Base-by-base conservation (phyloP, 2,888 invertebrate species). In the Creontiades dilutus region DNA sequence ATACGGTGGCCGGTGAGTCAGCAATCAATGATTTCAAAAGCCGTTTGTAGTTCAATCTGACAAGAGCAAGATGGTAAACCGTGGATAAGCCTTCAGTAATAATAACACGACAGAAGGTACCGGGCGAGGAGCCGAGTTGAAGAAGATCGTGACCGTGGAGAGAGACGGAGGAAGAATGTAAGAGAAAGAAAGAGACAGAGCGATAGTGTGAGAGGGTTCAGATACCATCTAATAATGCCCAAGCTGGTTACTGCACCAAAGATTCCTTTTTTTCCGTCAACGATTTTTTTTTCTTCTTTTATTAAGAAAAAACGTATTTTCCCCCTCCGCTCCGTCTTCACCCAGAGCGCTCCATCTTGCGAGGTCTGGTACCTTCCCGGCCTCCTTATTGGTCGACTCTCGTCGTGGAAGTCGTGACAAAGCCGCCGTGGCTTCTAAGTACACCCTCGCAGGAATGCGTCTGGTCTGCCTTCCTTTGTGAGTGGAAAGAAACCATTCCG, bases 211-310 rank as follows among this genome's bases (percentile, higher is more conserved):
- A 76, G 37, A 37, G 78, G 78, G 78, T 16, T 80, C 78, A 80
- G 78, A 80, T 80, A 80, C 78, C 78, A 80, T 80, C 78, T 80
- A 80, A 80, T 80, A 80, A 80, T 47, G 78, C 78, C 78, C 47
- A 46, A 46, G 78, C 37, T 80, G 78, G 78, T 80, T 80, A 80
- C 78, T 80, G 78, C 78, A 47, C 78, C 78, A 80, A 11, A 46
- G 46, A 28, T 46, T 80, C 19, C 46, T 46, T 47, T 47, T 46
- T 47, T 47, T 80, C 76, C 75, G 11, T 75, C 75, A 4, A 23
- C 27, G n/a, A 37, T 27, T 80, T 80, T 80, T 46, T 80, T 47
- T 37, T 37, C 46, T 80, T 2, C 0, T 68, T 68, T 23, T 23
- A 5, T 23, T 23, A 23, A 11, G 7, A 23, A 68, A 68, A 68